phyloP scores from a whole-genome alignment of 2,888 invertebrate species.

The Melinaea menophilus region DNA sequence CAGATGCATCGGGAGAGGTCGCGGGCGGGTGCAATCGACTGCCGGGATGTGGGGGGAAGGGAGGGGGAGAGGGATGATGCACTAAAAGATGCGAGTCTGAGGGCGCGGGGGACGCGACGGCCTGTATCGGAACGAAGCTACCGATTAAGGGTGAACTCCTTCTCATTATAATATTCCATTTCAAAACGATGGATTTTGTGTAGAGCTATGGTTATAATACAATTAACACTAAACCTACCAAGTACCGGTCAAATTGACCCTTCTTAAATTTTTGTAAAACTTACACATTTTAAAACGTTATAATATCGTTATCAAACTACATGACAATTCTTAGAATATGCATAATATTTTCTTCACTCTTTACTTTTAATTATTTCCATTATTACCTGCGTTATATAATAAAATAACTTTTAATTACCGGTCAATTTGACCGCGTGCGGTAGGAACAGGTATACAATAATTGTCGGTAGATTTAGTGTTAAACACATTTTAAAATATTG shows the following conservation, averaged over 20 bases:
- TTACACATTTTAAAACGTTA: too few species aligned
- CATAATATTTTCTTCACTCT: too few species aligned
- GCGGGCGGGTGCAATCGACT: conserved; percentile 8
- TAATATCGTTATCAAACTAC: too few species aligned
- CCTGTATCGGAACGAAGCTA: conserved; percentile 19
- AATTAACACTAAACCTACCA: not conserved
- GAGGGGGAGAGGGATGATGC: conserved; percentile 16
- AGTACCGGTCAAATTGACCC: too few species aligned
- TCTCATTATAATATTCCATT: conserved; percentile 25
- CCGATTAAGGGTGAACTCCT: conserved; percentile 18
- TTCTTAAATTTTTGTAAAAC: too few species aligned
- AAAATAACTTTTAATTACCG: too few species aligned
- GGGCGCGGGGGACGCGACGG: conserved; percentile 2
- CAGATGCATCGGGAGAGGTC: conserved; percentile 21
- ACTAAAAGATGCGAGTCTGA: not conserved
- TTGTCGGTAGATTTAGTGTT: too few species aligned
- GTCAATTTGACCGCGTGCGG: too few species aligned
- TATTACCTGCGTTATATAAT: too few species aligned
- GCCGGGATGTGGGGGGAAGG: conserved; percentile 21
- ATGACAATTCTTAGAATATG: too few species aligned
- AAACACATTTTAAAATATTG: too few species aligned
- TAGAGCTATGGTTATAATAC: not conserved
- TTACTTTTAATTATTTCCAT: too few species aligned
- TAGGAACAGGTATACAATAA: not conserved
- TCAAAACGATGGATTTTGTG: not conserved